Base-by-base conservation (phyloP, 1,140 invertebrate species). In the Drosophila trapezifrons region DNA sequence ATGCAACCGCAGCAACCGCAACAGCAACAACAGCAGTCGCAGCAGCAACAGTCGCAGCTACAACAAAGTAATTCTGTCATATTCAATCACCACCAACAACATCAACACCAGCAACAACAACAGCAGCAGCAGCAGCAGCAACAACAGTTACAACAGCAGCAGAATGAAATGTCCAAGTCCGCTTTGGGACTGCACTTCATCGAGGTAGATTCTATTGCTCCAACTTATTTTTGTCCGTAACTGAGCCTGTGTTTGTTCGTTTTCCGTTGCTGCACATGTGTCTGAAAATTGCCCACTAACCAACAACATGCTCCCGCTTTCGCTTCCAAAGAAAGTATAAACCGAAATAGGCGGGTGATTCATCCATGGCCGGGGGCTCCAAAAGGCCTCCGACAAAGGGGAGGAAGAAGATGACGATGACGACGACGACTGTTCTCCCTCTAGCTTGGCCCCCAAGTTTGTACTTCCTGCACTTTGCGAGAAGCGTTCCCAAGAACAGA, bases 141-240 rank as follows among this genome's bases (percentile, higher is more conserved):
- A 32, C 78, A 70, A 13, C 83, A 78, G 37, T 78, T 73, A 66
- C 77, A 77, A 66, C 80, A 78, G 47, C 81, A 85, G 29, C 81
- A 75, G 73, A 91, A 78, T 76, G 85, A 90, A 82, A 91, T 91
- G 90, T 89, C 90, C 64, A 91, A 91, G 80, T 91, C 90, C 46
- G 83, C 77, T 45, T 55, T 85, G 74, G 86, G 78, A 25, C 75
- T 89, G 52, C 90, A 90, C 69, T 91, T 76, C 57, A 87, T 82
- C 83, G 90, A 91, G 90, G 90, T 91, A 91, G 90, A 91, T 85
- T 72, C 77, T 71, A 64, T 54, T 52, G 56, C 46, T 35, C 40
- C 51, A 49, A 66, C 45, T n/a, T 64, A 32, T 52, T 51, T 76
- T 35, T 29, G 35, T 59, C 32, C 18, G 1, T 52, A 35, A 52